Percentiles rank a stretch among this genome's conserved stretches.
Conservation (phyloP, 2,113 vertebrate species). For the Sminthopsis crassicaudata region DNA sequence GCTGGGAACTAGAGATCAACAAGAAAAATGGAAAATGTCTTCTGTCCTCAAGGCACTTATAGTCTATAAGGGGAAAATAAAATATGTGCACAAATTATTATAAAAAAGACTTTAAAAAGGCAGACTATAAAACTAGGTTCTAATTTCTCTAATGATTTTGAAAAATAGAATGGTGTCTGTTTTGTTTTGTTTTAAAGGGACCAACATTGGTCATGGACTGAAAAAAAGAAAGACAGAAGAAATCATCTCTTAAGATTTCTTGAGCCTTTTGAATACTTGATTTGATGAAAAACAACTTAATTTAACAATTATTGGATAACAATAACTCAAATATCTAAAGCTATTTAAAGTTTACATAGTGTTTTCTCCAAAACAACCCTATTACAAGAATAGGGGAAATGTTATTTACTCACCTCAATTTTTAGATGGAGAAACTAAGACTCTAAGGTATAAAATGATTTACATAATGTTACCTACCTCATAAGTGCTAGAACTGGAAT, state of each 20-base stretch:
- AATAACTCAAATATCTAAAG: background rate
- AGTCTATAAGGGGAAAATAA: background rate
- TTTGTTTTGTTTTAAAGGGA: background rate
- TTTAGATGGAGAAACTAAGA: background rate
- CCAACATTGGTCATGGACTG: background rate
- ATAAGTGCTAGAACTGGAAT: background rate
- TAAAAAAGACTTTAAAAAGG: background rate
- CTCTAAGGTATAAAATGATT: background rate
- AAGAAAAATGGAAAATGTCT: background rate
- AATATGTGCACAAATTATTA: background rate
- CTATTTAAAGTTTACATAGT: background rate
- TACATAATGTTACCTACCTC: background rate
- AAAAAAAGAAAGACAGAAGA: background rate
- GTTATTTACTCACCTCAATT: background rate
- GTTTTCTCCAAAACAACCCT: background rate
- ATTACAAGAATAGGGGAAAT: background rate
- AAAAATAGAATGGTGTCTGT: background rate
- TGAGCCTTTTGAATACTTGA: background rate
- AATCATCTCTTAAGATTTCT: background rate
- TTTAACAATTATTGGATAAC: background rate
- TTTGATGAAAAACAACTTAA: background rate
- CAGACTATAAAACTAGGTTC: background rate
- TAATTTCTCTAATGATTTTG: background rate
- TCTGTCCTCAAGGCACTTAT: background rate
- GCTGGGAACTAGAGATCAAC: background rate